These are phyloP conservation scores for Agapornis canus DNA, from an alignment of 2,797 vertebrate genomes.

Conservation along the genomic window DNA sequence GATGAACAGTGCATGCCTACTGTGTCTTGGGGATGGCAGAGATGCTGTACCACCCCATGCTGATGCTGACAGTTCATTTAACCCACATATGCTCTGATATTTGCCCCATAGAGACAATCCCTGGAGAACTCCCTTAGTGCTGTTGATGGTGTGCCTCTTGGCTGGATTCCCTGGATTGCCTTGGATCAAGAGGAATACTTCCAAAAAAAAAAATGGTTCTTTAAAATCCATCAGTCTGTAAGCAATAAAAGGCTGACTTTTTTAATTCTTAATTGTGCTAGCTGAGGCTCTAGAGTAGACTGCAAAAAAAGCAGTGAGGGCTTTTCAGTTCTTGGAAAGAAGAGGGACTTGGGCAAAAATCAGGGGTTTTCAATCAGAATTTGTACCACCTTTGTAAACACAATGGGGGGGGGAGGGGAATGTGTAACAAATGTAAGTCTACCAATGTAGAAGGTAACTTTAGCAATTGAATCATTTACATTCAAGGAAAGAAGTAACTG, in stretches of 20 bases:
- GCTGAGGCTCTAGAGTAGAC: background rate
- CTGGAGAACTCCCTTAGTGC: background rate
- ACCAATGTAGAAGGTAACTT: background rate
- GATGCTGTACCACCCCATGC: background rate
- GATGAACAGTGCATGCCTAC: background rate
- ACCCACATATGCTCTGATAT: background rate
- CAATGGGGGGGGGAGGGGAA: accelerated
- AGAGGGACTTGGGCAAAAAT: background rate
- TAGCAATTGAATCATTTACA: background rate
- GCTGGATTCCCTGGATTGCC: background rate
- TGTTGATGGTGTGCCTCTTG: background rate
- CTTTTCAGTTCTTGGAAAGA: background rate
- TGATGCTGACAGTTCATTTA: background rate
- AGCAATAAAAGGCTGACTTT: background rate
- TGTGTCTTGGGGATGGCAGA: background rate
- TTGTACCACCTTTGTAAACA: background rate
- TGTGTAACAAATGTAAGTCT: background rate
- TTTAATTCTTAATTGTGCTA: background rate
- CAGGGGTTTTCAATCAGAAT: background rate
- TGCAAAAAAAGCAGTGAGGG: background rate
- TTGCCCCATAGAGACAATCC: accelerated
- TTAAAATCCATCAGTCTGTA: background rate
- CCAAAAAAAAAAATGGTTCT: background rate
- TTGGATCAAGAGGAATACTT: background rate
- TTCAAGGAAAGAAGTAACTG: background rate